Conservation (phyloP, 2,113 vertebrate genomes). For the Mesoclemmys tuberculata region DNA sequence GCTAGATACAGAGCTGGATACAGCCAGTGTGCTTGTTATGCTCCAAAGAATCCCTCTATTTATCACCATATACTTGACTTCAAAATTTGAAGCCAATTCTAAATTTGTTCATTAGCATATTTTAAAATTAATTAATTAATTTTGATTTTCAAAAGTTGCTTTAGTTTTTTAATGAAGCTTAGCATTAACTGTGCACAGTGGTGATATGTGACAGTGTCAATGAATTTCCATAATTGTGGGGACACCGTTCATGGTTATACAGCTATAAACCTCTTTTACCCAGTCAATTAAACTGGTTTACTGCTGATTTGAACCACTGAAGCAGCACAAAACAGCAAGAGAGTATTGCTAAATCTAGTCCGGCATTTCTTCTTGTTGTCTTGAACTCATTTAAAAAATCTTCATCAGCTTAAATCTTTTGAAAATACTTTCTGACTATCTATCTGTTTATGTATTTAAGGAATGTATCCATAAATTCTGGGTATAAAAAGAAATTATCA, state of each 20-base stretch:
- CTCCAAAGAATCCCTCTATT: neutral
- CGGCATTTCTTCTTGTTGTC: conserved; percentile 41
- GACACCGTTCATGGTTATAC: neutral
- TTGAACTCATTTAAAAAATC: conserved; percentile 44
- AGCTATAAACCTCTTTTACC: neutral
- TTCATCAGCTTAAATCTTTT: conserved; percentile 38
- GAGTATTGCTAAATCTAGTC: neutral
- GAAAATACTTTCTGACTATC: conserved; percentile 9
- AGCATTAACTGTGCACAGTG: neutral
- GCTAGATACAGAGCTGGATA: neutral
- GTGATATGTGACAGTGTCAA: neutral
- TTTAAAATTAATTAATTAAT: neutral
- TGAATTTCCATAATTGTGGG: neutral
- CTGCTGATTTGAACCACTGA: neutral
- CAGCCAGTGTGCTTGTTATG: neutral
- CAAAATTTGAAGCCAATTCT: conserved; percentile 6
- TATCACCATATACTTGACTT: conserved; percentile 18
- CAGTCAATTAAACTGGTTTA: neutral
- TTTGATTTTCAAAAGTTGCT: neutral
- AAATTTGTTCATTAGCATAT: neutral
- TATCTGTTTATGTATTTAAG: neutral
- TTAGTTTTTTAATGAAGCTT: neutral
- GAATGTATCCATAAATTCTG: neutral
- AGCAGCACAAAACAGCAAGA: neutral
- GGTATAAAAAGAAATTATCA: conserved; percentile 8